Percentiles rank a stretch among this genome's conserved stretches.
Conservation (phyloP, 2,888 invertebrate species). For the Acanthosepion lycidas region DNA sequence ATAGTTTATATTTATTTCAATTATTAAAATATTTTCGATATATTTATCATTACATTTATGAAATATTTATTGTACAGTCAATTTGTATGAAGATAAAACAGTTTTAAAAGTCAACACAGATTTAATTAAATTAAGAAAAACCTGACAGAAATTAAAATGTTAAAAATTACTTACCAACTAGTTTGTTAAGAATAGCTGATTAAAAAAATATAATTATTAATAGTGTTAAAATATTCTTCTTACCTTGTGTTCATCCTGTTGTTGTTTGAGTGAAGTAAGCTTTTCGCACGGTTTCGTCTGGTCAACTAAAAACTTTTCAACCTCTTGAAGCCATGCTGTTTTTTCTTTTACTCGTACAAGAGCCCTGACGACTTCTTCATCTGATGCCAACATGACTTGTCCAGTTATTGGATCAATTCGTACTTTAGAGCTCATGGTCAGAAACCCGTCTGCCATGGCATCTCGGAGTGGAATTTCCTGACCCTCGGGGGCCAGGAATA, state of each 20-base stretch:
- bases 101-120: no score
- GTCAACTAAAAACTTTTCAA: conserved; percentile 65
- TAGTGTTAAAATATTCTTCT: conserved; percentile 52
- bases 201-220: not conserved
- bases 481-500: conserved; percentile 75
- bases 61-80: no score
- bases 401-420: conserved; percentile 74
- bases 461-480: conserved; percentile 77
- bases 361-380: conserved; percentile 68
- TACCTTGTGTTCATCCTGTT: conserved; percentile 61
- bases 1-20: not conserved
- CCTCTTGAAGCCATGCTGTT: conserved; percentile 68
- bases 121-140: no score
- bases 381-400: conserved; percentile 63
- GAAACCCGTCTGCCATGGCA: conserved; percentile 82
- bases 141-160: no score
- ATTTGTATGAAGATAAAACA: no score
- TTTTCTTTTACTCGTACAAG: conserved; percentile 69
- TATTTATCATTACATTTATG: no score
- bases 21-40: no score
- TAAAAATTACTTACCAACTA: no score
- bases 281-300: conserved; percentile 63
- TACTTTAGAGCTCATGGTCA: conserved; percentile 81
- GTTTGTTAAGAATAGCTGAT: no score
- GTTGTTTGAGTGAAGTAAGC: conserved; percentile 59